A percentile compares a stretch with the other conserved stretches of the same genome.
These are phyloP conservation scores for Thaumatotibia leucotreta DNA, from an alignment of 1,140 invertebrate genomes.

Conservation along the genomic window DNA sequence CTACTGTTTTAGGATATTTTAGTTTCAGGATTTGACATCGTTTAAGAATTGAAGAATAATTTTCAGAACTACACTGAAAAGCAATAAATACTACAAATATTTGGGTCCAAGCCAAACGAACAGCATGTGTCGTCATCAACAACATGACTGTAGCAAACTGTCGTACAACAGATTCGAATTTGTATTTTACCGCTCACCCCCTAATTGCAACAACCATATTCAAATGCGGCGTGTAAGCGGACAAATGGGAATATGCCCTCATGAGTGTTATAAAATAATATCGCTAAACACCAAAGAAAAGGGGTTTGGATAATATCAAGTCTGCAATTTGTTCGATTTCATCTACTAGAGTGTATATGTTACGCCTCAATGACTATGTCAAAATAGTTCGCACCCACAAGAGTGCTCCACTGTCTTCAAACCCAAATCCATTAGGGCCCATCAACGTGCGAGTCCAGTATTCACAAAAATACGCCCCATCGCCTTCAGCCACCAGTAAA, in stretches of 20 bases:
- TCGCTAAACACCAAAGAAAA: constrained; percentile 20
- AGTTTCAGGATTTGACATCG: too few relatives aligned
- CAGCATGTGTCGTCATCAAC: too few relatives aligned
- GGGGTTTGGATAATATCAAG: background rate
- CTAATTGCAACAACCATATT: background rate
- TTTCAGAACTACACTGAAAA: too few relatives aligned
- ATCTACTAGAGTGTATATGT: background rate
- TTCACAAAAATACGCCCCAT: background rate
- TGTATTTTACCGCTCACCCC: background rate
- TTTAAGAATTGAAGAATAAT: too few relatives aligned
- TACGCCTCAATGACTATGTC: background rate
- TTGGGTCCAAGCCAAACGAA: too few relatives aligned
- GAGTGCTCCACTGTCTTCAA: constrained; percentile 23
- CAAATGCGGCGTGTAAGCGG: constrained; percentile 6
- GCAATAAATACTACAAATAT: too few relatives aligned
- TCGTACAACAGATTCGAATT: background rate
- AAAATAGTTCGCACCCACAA: background rate
- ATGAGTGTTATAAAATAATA: constrained; percentile 14
- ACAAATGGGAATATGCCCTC: constrained; percentile 34
- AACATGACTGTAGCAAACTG: background rate
- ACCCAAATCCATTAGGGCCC: constrained; percentile 42
- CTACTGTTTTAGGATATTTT: too few relatives aligned
- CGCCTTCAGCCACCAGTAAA: constrained; percentile 23
- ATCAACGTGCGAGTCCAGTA: constrained; percentile 30
- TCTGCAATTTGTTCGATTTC: background rate